Evolutionary conservation across 1,140 invertebrate species (phyloP), one percentile per base, ranked within the genome.

Genomic region (Pogonus chalceus): DNA sequence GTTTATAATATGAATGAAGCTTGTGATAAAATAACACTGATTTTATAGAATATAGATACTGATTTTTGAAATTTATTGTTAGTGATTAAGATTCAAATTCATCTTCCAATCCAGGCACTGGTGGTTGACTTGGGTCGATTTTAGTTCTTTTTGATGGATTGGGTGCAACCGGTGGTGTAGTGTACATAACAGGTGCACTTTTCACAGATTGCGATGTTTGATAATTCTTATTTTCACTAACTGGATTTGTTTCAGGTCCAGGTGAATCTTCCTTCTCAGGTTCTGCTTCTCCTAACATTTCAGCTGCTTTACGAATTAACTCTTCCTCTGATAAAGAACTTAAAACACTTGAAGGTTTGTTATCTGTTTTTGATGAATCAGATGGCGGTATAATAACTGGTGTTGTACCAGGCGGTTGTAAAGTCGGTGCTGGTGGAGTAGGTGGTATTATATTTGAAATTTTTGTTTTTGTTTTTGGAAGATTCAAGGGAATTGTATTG

Each of bases 231-330:
- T 35, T 18, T 23, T 48, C 48, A 49, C 23, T 7, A 37, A 22
- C 20, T 26, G 21, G 18, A 20, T 23, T n/a, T 16, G 10, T 21
- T 20, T 23, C 20, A n/a, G 20, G 50, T 35, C n/a, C 50, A 47
- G 52, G 52, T 22, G 39, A 37, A 24, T 39, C 52, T 23, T 23
- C 43, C 10, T 39, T 35, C 35, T 23, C 37, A 43, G 35, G 52
- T n/a, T 48, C 51, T 18, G 52, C 54, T 23, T 74, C 71, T 0
- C 71, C 73, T n/a, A 78, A 58, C 62, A 78, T 75, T 61, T 79
- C 76, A 23, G 73, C 74, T 0, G 77, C 77, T 61, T 79, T 79
- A 53, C 70, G 72, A 21, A 78, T 77, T 20, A 78, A 56, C 59
- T 79, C 77, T 43, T 74, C 65, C 58, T 78, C 77, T 31, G 73